Base-by-base conservation (phyloP, 1,140 invertebrate genomes). In the Leguminivora glycinivorella region DNA sequence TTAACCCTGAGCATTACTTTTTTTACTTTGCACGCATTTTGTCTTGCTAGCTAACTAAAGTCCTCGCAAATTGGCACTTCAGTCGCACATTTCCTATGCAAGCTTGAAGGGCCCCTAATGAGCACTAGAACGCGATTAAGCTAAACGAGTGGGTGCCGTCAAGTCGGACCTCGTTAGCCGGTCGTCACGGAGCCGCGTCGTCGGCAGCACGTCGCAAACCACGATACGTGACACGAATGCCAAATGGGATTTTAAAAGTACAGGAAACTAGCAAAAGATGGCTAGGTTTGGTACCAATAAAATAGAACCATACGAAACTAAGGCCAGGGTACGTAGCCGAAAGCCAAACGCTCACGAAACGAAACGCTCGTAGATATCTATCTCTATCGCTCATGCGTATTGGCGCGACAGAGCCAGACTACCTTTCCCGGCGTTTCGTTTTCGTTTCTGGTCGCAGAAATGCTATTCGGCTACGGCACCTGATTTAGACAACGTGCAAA, bases 91-190 rank as follows among this genome's bases (percentile, higher is more conserved):
- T 52, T 22, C 10, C 47, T 22, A 52, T 52, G 19, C 47, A 22
- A 52, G 19, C 47, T 22, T 22, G 17, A 17, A 52, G 19, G 17
- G 10, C 6, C 47, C 19, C 7, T 52, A 52, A 52, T 52, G 47
- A 52, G 47, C 47, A 52, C 47, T 52, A 22, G 19, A 19, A 52
- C 7, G 47, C 47, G 47, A 52, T 52, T 52, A 52, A 52, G 47
- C 47, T 22, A 52, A 52, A 52, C 47, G 47, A 22, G 19, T 19
- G 47, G 47, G 47, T 22, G 47, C 17, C 47, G 47, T 22, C 19
- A 52, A 19, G 47, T 17, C 40, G 47, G 7, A 52, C 47, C 47
- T 22, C 47, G 47, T 52, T 52, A 52, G 47, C 6, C 19, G 47
- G 47, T 52, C 47, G 47, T 52, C 47, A 52, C 47, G 47, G 6